phyloP scores from a whole-genome alignment of 2,797 vertebrate species.

The Eulemur coronatus region DNA sequence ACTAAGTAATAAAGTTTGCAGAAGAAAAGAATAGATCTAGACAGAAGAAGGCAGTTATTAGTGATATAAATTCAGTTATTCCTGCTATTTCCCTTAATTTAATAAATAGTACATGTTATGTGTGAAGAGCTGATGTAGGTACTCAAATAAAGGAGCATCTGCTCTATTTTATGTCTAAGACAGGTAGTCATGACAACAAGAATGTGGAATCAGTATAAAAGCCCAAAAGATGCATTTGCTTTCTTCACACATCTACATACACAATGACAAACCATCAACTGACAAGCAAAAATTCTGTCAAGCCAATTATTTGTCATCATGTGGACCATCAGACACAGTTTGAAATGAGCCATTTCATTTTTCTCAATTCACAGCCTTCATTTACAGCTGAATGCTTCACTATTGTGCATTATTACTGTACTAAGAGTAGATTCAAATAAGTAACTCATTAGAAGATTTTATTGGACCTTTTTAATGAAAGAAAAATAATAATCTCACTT shows the following conservation, averaged over 20 bases:
- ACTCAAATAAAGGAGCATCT: conserved; percentile 38
- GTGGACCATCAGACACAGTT: neutral
- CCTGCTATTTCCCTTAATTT: neutral
- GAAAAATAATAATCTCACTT: conserved; percentile 9
- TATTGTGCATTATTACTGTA: neutral
- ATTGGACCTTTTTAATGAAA: neutral
- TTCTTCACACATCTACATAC: neutral
- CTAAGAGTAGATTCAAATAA: neutral
- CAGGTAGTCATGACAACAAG: conserved; percentile 32
- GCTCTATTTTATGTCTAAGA: neutral
- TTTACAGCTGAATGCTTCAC: conserved; percentile 29
- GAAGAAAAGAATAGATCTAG: neutral
- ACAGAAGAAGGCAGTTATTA: neutral
- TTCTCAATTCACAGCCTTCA: neutral
- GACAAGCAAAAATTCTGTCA: conserved; percentile 1
- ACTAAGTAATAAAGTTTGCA: conserved; percentile 20
- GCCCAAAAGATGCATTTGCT: neutral
- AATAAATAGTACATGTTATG: conserved; percentile 22
- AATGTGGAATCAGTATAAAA: neutral
- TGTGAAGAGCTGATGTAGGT: neutral
- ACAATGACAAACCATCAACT: conserved; percentile 7
- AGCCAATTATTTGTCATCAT: conserved; percentile 13
- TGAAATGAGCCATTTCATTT: conserved; percentile 21
- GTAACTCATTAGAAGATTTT: neutral
- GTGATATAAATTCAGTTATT: conserved; percentile 24